These are phyloP conservation scores for Caenorhabditis macrosperma DNA, from an alignment of 2,888 invertebrate genomes.

Conservation along the genomic window DNA sequence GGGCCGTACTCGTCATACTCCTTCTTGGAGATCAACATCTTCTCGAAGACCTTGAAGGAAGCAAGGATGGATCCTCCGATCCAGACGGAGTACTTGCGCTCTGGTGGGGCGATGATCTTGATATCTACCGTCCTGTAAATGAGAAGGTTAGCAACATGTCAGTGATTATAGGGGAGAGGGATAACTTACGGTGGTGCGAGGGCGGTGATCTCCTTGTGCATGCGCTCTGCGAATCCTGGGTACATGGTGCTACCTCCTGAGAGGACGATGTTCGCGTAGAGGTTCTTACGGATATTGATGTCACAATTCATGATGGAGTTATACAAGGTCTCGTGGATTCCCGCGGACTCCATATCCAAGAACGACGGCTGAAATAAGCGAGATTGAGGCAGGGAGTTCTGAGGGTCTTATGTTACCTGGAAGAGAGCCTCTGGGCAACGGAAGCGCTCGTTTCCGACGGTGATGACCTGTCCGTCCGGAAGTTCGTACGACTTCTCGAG, in stretches of 20 bases:
- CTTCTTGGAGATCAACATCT: constrained; percentile 86
- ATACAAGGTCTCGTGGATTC: constrained; percentile 83
- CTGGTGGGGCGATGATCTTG: constrained; percentile 84
- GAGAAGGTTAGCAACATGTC: too few species aligned
- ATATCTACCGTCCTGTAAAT: constrained; percentile 84
- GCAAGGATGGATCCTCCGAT: constrained; percentile 97
- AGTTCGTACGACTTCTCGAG: constrained; percentile 92
- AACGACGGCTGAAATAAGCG: constrained; percentile 85
- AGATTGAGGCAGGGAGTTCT: too few species aligned
- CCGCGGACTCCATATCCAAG: constrained; percentile 84
- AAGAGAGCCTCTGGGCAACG: constrained; percentile 88
- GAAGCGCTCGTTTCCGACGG: constrained; percentile 85
- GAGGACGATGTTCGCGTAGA: too few species aligned
- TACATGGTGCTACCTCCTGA: too few species aligned
- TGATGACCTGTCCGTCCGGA: constrained; percentile 88
- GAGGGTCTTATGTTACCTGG: too few species aligned
- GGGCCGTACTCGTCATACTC: constrained; percentile 75
- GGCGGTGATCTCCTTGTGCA: too few species aligned
- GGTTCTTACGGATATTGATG: constrained; percentile 88
- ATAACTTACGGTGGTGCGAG: constrained; percentile 83
- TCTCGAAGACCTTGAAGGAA: constrained; percentile 85
- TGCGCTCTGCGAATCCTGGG: too few species aligned
- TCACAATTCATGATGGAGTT: constrained; percentile 96
- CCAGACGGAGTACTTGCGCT: constrained; percentile 98
- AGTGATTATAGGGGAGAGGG: too few species aligned